Percentiles rank a stretch among this genome's conserved stretches.
Conservation (phyloP, 1,140 invertebrate genomes). For the Bombus picipes region DNA sequence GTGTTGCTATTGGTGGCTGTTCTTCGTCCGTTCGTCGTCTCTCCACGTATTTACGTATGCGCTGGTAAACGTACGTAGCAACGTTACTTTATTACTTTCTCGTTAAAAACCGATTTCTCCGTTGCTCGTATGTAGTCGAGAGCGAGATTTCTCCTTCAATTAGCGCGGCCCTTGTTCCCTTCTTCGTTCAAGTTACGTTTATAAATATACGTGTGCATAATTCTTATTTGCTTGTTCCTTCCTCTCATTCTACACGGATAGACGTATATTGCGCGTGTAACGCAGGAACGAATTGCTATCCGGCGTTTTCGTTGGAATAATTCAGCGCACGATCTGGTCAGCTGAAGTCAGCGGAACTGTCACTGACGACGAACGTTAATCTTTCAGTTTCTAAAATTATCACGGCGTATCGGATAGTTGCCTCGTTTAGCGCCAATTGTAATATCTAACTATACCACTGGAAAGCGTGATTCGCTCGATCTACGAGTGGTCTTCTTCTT, state of each 20-base stretch:
- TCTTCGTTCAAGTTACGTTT: constrained; percentile 15
- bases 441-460: constrained; percentile 75
- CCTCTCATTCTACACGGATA: not conserved
- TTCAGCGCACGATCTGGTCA: constrained; percentile 61
- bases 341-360: constrained; percentile 68
- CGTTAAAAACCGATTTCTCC: constrained; percentile 53
- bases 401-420: constrained; percentile 56
- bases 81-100: constrained; percentile 57
- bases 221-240: not conserved
- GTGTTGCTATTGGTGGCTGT: not conserved
- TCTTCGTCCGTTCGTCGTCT: not conserved
- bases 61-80: constrained; percentile 34
- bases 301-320: constrained; percentile 56
- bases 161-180: not conserved
- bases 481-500: constrained; percentile 53
- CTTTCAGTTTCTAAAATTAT: constrained; percentile 48
- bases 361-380: constrained; percentile 65
- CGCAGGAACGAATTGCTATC: not conserved
- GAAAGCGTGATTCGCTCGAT: constrained; percentile 74
- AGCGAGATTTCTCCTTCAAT: not conserved
- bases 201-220: constrained; percentile 53
- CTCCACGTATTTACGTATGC: not conserved
- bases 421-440: constrained; percentile 57
- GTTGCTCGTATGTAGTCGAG: constrained; percentile 14
- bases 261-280: not conserved